Evolutionary conservation across 2,888 invertebrate genomes (phyloP), one percentile per base, ranked within the genome.

Genomic region (Junonia oenone): DNA sequence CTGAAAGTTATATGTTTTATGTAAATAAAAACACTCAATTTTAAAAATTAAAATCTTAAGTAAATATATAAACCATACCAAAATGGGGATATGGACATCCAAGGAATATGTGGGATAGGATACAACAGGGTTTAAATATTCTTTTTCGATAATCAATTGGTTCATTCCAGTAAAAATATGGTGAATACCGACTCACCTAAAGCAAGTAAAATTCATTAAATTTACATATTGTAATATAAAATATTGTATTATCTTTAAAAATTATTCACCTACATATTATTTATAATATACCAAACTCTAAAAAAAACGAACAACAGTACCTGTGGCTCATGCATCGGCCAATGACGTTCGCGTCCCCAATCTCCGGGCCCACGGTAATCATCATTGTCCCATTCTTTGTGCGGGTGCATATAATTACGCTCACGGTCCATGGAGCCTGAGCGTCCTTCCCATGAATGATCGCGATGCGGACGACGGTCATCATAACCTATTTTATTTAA

Each of bases 391-490:
- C 91, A 91, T 11, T 91, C 90, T 71, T 91, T 91, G 61, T 85
- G 89, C 0, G 85, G 78, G 68, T 90, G 90, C 67, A 89, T 77
- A 57, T 90, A 91, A 1, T 80, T 79, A 33, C 90, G 81, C 48
- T 91, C 90, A 51, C 88, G 82, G 45, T 91, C 91, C 61, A 90
- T 73, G 0, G 90, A 90, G 5, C 84, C 78, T 45, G 88, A 83
- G 5, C 89, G 78, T n/a, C 89, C 85, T 61, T 91, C 91, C 92
- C 92, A 92, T 14, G 92, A 91, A 35, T 88, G 91, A 65, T 92
- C 88, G 33, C 92, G 88, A 59, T 81, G 83, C 6, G 82, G 84
- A 45, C 91, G 88, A 19, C 90, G 79, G 50, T 91, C 91, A 57
- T 92, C 92, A 67, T 90, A 91, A 59, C 87, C 90, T 77, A 78